phyloP scores from a whole-genome alignment of 1,140 invertebrate species.

The Reticulitermes speratus region DNA sequence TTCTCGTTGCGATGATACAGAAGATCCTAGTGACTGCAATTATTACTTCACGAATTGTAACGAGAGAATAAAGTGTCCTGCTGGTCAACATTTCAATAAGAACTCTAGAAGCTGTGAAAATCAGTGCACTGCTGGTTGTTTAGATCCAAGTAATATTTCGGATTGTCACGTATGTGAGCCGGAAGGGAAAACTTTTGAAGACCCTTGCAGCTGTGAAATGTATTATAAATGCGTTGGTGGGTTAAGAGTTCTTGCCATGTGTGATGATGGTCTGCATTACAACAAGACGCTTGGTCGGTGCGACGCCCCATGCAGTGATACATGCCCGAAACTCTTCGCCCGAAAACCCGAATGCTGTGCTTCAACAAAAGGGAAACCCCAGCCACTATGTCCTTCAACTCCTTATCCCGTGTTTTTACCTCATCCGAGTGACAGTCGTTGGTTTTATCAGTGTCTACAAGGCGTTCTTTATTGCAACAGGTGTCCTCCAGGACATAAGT shows the following conservation, averaged over 20 bases:
- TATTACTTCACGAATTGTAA: not conserved
- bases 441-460: not conserved
- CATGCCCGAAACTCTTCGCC: not conserved
- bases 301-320: not conserved
- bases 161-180: not conserved
- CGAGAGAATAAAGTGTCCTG: not conserved
- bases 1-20: not conserved
- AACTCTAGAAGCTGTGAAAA: not conserved
- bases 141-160: not conserved
- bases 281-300: not conserved
- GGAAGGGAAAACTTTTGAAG: not conserved
- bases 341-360: not conserved
- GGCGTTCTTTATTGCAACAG: slow-evolving; percentile 4
- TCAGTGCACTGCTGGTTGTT: not conserved
- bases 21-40: not conserved
- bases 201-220: slow-evolving; percentile 5
- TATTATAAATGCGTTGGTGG: not conserved
- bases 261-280: not conserved
- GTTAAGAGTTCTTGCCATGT: not conserved
- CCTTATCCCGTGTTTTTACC: not conserved
- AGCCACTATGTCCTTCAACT: not conserved
- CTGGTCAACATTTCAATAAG: not conserved
- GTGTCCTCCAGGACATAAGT: not conserved
- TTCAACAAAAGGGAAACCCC: not conserved
- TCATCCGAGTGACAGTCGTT: not conserved